Percentiles rank a stretch among this genome's conserved stretches.
phyloP scores from a whole-genome alignment of 2,888 invertebrate species.

The Dilophus febrilis region DNA sequence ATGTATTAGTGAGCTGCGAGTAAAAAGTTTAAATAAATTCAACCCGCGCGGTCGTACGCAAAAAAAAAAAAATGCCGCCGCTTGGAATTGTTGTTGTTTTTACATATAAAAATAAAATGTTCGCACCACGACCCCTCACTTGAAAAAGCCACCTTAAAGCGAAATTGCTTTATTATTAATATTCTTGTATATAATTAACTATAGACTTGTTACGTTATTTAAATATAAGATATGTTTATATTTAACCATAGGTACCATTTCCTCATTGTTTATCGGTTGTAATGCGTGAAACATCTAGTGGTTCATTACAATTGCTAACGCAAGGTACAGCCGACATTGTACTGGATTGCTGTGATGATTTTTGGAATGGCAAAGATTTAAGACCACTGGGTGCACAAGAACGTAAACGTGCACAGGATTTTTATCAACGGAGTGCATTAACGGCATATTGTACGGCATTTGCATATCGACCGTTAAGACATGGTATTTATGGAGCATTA shows the following conservation, averaged over 20 bases:
- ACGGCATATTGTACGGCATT: conserved; percentile 96
- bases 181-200: too few species aligned
- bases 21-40: too few species aligned
- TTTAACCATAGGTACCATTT: conserved; percentile 18
- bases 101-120: too few species aligned
- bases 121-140: too few species aligned
- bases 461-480: conserved; percentile 64
- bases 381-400: conserved; percentile 63
- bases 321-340: conserved; percentile 92
- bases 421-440: conserved; percentile 89
- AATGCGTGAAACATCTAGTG: conserved; percentile 28
- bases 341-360: conserved; percentile 87
- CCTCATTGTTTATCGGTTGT: conserved; percentile 30
- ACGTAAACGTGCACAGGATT: conserved; percentile 86
- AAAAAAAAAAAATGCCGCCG: too few species aligned
- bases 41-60: too few species aligned
- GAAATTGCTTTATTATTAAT: too few species aligned
- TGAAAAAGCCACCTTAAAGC: too few species aligned
- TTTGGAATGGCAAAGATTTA: conserved; percentile 86
- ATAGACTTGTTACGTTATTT: neutral
- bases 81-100: too few species aligned
- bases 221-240: too few species aligned
- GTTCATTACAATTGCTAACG: conserved; percentile 28
- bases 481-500: conserved; percentile 34
- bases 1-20: too few species aligned